Base-by-base conservation (phyloP, 2,797 vertebrate species). In the Lindbergichthys nudifrons region DNA sequence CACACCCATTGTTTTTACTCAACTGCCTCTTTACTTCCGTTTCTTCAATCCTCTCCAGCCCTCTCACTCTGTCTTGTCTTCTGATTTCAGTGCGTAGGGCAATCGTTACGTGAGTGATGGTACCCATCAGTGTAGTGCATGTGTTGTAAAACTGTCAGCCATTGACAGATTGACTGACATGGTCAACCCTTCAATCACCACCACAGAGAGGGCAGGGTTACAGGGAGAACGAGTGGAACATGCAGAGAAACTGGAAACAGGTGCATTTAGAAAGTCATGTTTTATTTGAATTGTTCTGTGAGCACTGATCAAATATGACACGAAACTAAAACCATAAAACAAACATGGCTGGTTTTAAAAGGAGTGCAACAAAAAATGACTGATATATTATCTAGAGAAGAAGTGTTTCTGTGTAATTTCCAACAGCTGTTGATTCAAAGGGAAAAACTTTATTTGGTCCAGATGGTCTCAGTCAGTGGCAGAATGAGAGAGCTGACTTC, bases 91-190 rank as follows among this genome's bases (percentile, higher is more conserved):
- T 45, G 77, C 64, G 78, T 84, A 88, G 73, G 85, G 73, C 80
- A 83, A 87, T 92, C 84, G 73, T 90, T 88, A 84, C 52, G 59
- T 95, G 95, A 96, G 92, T 94, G 94, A 92, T 94, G 93, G 90
- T 61, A 77, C 91, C 94, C 88, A 89, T 94, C 94, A 91, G 88
- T 88, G 84, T 94, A 93, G 93, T 96, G 95, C 94, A 93, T 92
- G 93, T 95, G 94, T 92, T 95, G 95, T 96, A 94, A 93, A 93
- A 94, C 94, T 94, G 92, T 95, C 92, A 89, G 93, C 90, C 84
- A 52, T 90, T 92, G 93, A 95, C 93, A 94, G 94, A 95, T 91
- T 93, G 94, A 95, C 90, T 91, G 92, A 93, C 91, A 92, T 72
- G 88, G 90, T 10, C 80, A 88, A 81, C 92, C 87, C 91, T 92